phyloP scores from a whole-genome alignment of 1,140 invertebrate species.

The Bombus confusus region DNA sequence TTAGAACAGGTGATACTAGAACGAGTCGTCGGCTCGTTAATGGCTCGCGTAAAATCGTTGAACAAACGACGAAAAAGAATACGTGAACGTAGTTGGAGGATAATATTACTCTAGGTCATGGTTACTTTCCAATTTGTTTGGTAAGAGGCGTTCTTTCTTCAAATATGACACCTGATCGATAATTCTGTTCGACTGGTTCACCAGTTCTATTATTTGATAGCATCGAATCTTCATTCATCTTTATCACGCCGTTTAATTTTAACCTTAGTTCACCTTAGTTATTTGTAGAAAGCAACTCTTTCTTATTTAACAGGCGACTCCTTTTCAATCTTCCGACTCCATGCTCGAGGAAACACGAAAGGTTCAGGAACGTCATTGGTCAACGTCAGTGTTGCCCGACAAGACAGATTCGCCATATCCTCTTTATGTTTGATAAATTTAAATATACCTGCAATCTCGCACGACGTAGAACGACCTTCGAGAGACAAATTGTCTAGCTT shows the following conservation, averaged over 20 bases:
- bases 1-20: constrained; percentile 4
- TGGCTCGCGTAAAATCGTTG: constrained; percentile 9
- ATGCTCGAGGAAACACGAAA: too few relatives aligned
- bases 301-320: not conserved
- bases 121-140: constrained; percentile 60
- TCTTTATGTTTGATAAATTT: too few relatives aligned
- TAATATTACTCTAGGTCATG: constrained; percentile 81
- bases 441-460: too few relatives aligned
- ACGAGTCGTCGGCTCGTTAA: constrained; percentile 31
- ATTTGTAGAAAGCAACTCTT: not conserved
- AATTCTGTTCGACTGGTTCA: not conserved
- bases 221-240: constrained; percentile 15
- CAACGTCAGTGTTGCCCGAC: too few relatives aligned
- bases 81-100: constrained; percentile 58
- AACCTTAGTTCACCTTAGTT: constrained; percentile 10
- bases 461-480: too few relatives aligned
- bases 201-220: not conserved
- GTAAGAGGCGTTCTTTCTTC: not conserved
- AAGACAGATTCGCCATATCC: too few relatives aligned
- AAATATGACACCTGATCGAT: constrained; percentile 7
- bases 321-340: not conserved
- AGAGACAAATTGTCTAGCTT: too few relatives aligned
- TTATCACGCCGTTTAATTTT: constrained; percentile 22
- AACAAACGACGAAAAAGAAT: constrained; percentile 40
- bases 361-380: too few relatives aligned